Evolutionary conservation across 2,113 vertebrate genomes (phyloP), one percentile per base, ranked within the genome.

Genomic region (Sinocyclocheilus rhinocerous): DNA sequence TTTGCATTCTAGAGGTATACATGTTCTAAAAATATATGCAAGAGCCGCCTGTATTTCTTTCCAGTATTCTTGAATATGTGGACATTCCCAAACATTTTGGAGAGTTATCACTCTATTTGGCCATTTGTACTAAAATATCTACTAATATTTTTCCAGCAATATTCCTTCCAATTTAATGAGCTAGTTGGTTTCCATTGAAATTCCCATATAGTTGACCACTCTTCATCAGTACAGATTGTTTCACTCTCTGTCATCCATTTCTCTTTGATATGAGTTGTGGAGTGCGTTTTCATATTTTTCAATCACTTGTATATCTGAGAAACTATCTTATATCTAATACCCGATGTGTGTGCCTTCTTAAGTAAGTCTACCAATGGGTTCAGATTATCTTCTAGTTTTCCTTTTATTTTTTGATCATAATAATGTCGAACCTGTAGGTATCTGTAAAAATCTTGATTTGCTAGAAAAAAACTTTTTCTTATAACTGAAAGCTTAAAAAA

Each of bases 31-130:
- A 69, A 67, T 81, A 48, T 73, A n/a, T 87, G 78, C 45, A 69
- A 85, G 63, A 24, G 29, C 76, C 36, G 70, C 72, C 22, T 72
- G 84, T 86, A 81, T 73, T 67, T 39, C 76, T 42, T 45, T 81
- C 29, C 50, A 86, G 24, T 86, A 81, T 26, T 80, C 65, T 59
- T 70, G 52, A 50, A 86, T 73, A 85, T 57, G 11, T 13, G 50
- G 33, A 50, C 76, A 85, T 55, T 85, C 76, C 63, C 29, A 80
- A 29, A 52, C 13, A 52, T 52, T 52, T 52, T 52, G 50, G 4
- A 52, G 0, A 15, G 1, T 1, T 52, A 52, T 15, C 4, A 52
- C 13, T 16, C 4, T 52, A 52, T 52, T 15, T 33, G 29, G 29
- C 29, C 3, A 2, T 33, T 52, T 52, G 50, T 52, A 15, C 4